Conservation (phyloP, 2,888 invertebrate genomes). For the Xestia c-nigrum region DNA sequence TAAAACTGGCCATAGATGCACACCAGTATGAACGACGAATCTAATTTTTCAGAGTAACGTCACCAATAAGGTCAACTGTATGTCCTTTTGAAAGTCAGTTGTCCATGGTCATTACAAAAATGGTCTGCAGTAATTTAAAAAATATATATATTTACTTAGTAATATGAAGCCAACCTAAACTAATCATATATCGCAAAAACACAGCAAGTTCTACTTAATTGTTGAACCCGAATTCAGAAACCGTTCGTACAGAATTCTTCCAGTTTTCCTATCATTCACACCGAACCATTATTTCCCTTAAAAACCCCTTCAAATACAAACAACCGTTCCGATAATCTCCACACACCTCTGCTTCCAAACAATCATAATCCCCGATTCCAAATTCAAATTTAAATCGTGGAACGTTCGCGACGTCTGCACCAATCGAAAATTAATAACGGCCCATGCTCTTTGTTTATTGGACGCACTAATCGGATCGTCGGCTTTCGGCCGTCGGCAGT, state of each 20-base stretch:
- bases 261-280: neutral
- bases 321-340: slow-evolving; percentile 46
- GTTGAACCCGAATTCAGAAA: neutral
- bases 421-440: slow-evolving; percentile 86
- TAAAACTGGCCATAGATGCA: neutral
- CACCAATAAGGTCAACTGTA: neutral
- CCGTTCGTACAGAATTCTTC: neutral
- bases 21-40: neutral
- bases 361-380: slow-evolving; percentile 60
- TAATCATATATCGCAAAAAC: neutral
- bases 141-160: too few species aligned
- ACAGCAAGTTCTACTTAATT: neutral
- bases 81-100: neutral
- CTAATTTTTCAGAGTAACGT: neutral
- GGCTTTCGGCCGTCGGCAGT: slow-evolving; percentile 70
- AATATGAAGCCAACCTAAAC: neutral
- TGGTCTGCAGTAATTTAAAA: neutral
- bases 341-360: slow-evolving; percentile 58
- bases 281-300: slow-evolving; percentile 21
- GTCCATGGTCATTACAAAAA: neutral
- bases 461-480: slow-evolving; percentile 83
- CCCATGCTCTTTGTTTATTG: slow-evolving; percentile 80
- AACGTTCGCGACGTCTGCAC: slow-evolving; percentile 75
- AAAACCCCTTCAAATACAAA: slow-evolving; percentile 26
- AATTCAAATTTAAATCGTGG: slow-evolving; percentile 68